A percentile compares a stretch with the other conserved stretches of the same genome.
These are phyloP conservation scores for Pedicia rivosa DNA, from an alignment of 2,888 invertebrate species.

Conservation along the genomic window DNA sequence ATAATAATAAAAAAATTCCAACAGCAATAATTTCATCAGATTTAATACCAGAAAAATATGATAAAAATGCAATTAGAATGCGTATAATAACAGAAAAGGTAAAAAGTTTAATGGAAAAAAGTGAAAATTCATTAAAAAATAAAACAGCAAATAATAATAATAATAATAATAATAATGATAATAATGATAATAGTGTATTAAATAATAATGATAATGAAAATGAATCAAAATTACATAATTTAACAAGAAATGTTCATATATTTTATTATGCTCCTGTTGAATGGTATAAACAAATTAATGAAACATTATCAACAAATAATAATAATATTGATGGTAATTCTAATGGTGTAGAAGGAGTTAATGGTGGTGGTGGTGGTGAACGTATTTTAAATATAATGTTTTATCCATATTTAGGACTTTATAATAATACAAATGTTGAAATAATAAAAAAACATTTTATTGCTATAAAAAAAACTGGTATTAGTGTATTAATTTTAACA, in stretches of 20 bases:
- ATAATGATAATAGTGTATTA: conserved; percentile 15
- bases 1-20: conserved; percentile 1
- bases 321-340: neutral
- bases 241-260: conserved; percentile 25
- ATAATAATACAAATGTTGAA: conserved; percentile 23
- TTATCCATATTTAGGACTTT: conserved; percentile 26
- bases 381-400: conserved; percentile 23
- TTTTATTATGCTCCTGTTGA: conserved; percentile 27
- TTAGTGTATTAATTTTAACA: conserved; percentile 40
- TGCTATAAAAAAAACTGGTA: conserved; percentile 39
- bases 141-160: conserved; percentile 17
- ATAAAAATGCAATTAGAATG: conserved; percentile 26
- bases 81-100: conserved; percentile 27
- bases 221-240: neutral
- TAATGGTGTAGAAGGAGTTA: conserved; percentile 10
- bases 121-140: conserved; percentile 10
- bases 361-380: conserved; percentile 17
- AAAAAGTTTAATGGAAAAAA: conserved; percentile 17
- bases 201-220: conserved; percentile 15
- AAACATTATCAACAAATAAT: no score
- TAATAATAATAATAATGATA: conserved; percentile 14
- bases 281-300: conserved; percentile 20
- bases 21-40: neutral
- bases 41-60: conserved; percentile 28
- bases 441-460: conserved; percentile 41